Conservation (phyloP, 2,113 vertebrate genomes). For the Acrocephalus arundinaceus region DNA sequence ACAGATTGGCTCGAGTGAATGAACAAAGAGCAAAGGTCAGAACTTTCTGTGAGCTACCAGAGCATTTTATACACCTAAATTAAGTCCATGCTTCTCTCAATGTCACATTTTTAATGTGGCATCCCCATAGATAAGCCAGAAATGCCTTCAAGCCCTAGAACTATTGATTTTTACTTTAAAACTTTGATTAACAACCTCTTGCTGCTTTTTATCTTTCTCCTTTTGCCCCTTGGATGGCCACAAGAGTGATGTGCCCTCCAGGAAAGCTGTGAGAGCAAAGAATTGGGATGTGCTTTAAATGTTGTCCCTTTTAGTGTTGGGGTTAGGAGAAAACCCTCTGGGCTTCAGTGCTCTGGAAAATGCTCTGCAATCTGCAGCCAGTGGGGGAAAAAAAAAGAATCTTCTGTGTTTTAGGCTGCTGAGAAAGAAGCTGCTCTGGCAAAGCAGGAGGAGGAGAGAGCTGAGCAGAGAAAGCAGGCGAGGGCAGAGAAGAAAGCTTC, state of each 20-base stretch:
- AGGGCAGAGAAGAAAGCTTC: conserved; percentile 85
- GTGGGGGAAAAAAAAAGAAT: neutral
- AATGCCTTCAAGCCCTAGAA: neutral
- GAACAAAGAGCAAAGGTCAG: conserved; percentile 90
- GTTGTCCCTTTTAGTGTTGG: neutral
- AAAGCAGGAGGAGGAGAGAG: conserved; percentile 85
- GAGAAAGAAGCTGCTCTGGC: conserved; percentile 86
- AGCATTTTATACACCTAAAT: neutral
- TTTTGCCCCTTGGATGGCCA: neutral
- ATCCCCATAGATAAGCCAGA: neutral
- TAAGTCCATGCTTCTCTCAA: neutral
- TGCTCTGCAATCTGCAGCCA: neutral
- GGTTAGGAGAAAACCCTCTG: neutral
- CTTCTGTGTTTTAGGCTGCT: conserved; percentile 74
- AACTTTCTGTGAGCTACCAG: neutral
- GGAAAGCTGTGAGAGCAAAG: neutral
- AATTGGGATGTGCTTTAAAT: neutral
- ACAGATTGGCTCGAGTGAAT: conserved; percentile 84
- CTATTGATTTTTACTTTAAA: neutral
- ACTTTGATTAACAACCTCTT: neutral
- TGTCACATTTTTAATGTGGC: neutral
- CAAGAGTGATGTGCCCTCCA: neutral
- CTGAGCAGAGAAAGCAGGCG: conserved; percentile 80
- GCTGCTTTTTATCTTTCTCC: neutral
- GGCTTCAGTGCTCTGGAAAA: neutral